These are phyloP conservation scores for Ptilodon capucinus DNA, from an alignment of 2,888 invertebrate genomes.

Conservation along the genomic window DNA sequence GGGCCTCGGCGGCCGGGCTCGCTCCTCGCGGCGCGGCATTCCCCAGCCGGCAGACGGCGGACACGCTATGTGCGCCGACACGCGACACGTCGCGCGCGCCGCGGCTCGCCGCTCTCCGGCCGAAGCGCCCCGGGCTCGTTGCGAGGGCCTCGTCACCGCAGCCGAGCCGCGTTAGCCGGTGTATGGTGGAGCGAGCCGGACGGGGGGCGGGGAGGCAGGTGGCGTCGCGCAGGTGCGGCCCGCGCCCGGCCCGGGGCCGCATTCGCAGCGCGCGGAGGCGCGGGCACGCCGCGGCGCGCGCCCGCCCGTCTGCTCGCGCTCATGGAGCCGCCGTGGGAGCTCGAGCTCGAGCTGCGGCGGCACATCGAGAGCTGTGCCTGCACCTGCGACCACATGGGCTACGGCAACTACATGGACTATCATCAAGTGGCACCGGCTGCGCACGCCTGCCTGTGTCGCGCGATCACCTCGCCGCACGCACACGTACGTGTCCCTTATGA, in stretches of 20 bases:
- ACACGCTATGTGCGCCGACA: conserved; percentile 65
- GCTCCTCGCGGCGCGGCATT: conserved; percentile 70
- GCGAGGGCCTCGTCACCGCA: conserved; percentile 68
- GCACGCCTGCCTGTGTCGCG: conserved; percentile 78
- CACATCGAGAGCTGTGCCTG: conserved; percentile 95
- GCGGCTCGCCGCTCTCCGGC: conserved; percentile 63
- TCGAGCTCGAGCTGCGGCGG: conserved; percentile 92
- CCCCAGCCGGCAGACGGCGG: conserved; percentile 68
- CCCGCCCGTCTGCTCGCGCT: conserved; percentile 66
- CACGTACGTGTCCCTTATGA: conserved; percentile 65
- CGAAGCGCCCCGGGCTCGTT: conserved; percentile 64
- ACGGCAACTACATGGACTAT: conserved; percentile 95
- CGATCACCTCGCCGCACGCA: conserved; percentile 79
- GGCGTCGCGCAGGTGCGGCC: conserved; percentile 74
- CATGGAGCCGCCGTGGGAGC: conserved; percentile 84
- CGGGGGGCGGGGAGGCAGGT: conserved; percentile 70
- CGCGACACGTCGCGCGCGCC: conserved; percentile 55
- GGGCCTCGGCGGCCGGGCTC: conserved; percentile 47
- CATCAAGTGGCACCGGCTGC: conserved; percentile 87
- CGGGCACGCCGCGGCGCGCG: conserved; percentile 68
- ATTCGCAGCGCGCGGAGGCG: conserved; percentile 64
- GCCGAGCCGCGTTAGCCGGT: conserved; percentile 66
- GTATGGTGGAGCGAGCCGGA: conserved; percentile 66
- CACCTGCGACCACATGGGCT: conserved; percentile 96
- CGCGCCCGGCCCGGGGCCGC: conserved; percentile 71